Evolutionary conservation across 2,797 vertebrate species (phyloP).

Genomic region (Diceros bicornis): DNA sequence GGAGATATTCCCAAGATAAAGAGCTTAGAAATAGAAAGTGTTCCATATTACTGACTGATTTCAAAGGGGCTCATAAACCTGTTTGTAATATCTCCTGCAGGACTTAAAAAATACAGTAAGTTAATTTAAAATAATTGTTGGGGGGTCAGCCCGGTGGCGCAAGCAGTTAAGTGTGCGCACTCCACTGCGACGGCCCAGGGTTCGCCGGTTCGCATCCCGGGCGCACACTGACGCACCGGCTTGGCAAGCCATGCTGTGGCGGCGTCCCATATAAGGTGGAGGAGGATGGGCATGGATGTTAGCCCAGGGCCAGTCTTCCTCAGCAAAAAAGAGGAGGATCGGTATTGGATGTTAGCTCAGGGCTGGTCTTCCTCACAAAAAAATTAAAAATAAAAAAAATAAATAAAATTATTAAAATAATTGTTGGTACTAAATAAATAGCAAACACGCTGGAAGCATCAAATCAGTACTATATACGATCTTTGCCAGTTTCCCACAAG

Average conservation of each 20-base stretch:
- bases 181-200: too few relatives aligned
- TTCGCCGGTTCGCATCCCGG: too few relatives aligned
- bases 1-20: neutral
- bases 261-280: too few relatives aligned
- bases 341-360: too few relatives aligned
- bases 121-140: neutral
- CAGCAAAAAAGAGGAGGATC: too few relatives aligned
- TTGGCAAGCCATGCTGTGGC: too few relatives aligned
- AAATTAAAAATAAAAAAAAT: too few relatives aligned
- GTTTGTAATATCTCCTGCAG: neutral
- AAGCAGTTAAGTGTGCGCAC: too few relatives aligned
- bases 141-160: neutral
- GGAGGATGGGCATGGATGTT: too few relatives aligned
- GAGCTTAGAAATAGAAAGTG: neutral
- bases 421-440: slow-evolving; percentile 9
- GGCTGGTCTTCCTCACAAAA: too few relatives aligned
- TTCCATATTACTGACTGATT: neutral
- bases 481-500: neutral
- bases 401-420: neutral
- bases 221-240: too few relatives aligned
- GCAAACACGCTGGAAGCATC: neutral
- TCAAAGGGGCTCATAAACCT: neutral
- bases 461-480: neutral
- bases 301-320: too few relatives aligned
- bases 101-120: neutral